A percentile compares a stretch with the other conserved stretches of the same genome.
Evolutionary conservation across 1,140 invertebrate species (phyloP).

Genomic region (Apis cerana): DNA sequence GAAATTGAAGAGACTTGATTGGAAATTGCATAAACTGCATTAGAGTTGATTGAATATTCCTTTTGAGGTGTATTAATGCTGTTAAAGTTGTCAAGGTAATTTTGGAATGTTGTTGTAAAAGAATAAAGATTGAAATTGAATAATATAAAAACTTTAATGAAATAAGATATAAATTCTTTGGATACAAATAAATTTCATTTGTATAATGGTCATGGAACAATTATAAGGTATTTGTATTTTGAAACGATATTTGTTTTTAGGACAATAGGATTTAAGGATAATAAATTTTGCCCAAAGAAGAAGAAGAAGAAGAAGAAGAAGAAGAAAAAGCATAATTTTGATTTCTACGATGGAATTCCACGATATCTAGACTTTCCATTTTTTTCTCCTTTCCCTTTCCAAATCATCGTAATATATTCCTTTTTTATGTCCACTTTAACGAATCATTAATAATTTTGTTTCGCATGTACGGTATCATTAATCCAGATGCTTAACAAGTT

Average conservation of each 20-base stretch:
- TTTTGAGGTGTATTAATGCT: background rate
- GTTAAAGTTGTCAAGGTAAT: background rate
- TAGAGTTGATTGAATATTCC: background rate
- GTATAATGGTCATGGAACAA: no score
- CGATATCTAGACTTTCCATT: conserved; percentile 57
- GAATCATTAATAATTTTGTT: background rate
- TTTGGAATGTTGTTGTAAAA: no score
- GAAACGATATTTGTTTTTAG: no score
- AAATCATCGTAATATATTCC: conserved; percentile 1
- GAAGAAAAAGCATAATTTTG: conserved; percentile 50
- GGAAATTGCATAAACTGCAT: background rate
- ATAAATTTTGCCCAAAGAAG: background rate
- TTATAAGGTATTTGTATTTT: no score
- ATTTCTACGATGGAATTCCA: conserved; percentile 68
- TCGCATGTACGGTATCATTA: background rate
- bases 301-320: background rate
- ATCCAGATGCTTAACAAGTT: background rate
- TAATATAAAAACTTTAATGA: no score
- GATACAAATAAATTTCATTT: no score
- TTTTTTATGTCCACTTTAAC: background rate
- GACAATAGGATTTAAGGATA: no score
- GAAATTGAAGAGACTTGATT: background rate
- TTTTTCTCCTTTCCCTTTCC: conserved; percentile 59
- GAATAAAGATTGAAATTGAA: no score
- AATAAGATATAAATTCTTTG: no score